A percentile compares a stretch with the other conserved stretches of the same genome.
phyloP scores from a whole-genome alignment of 2,888 invertebrate species.

The Tipula lateralis region DNA sequence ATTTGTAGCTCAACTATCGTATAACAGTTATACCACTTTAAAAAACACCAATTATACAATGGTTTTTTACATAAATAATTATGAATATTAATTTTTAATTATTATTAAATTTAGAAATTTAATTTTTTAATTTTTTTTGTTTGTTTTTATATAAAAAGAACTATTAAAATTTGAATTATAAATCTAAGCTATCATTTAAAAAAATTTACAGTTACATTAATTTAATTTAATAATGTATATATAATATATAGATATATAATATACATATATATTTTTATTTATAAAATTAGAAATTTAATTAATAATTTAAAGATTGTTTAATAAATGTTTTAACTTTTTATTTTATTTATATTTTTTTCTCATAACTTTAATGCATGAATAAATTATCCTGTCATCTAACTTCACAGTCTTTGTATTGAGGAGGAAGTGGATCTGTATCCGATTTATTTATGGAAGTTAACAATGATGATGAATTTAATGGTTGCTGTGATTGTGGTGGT shows the following conservation, averaged over 20 bases:
- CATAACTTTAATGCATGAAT: constrained; percentile 9
- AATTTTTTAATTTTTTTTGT: background rate
- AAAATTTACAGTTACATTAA: background rate
- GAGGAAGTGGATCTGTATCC: constrained; percentile 49
- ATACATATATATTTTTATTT: constrained; percentile 15
- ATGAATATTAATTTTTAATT: background rate
- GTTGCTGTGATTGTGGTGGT: background rate
- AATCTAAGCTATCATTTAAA: constrained; percentile 2
- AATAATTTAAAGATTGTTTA: constrained; percentile 27
- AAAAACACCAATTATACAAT: background rate
- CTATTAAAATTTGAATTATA: constrained; percentile 19
- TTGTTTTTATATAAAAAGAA: background rate
- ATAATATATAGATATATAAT: background rate
- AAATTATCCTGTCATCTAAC: constrained; percentile 69
- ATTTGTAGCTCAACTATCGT: background rate
- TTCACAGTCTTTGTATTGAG: constrained; percentile 76
- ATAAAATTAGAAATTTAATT: constrained; percentile 27
- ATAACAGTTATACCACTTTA: background rate
- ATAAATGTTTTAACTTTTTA: background rate
- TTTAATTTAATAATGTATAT: background rate
- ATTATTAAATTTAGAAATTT: background rate
- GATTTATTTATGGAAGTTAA: background rate
- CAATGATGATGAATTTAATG: background rate
- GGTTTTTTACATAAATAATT: background rate
- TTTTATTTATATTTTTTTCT: background rate